Conservation (phyloP, 2,888 invertebrate species). For the Melolontha melolontha region DNA sequence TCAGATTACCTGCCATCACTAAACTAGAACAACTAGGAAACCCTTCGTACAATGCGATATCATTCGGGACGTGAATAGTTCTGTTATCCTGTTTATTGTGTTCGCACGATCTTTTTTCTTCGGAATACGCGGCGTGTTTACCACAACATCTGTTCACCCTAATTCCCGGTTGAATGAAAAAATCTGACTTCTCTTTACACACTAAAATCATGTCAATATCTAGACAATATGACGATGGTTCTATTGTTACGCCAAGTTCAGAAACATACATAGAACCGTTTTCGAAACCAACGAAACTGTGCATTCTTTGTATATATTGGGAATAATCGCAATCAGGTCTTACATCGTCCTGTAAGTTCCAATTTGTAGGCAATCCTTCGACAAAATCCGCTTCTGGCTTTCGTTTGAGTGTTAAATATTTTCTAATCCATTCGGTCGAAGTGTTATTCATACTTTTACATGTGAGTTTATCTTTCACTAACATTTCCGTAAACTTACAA, state of each 20-base stretch:
- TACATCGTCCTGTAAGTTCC: conserved; percentile 63
- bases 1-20: conserved; percentile 71
- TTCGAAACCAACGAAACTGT: conserved; percentile 67
- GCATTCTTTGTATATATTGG: conserved; percentile 51
- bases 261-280: conserved; percentile 75
- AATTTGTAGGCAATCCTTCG: conserved; percentile 63
- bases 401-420: conserved; percentile 37
- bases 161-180: conserved; percentile 56
- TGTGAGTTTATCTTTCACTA: conserved; percentile 28
- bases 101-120: conserved; percentile 67
- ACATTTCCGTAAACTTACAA: conserved; percentile 38
- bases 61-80: conserved; percentile 57
- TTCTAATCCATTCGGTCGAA: conserved; percentile 33
- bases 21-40: conserved; percentile 64
- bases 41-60: conserved; percentile 56
- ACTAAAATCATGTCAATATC: conserved; percentile 75
- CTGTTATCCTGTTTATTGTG: conserved; percentile 56
- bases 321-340: conserved; percentile 62
- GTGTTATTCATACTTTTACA: conserved; percentile 29
- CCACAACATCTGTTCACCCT: conserved; percentile 79
- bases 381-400: conserved; percentile 2
- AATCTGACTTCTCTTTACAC: conserved; percentile 66
- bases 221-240: conserved; percentile 75
- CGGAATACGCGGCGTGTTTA: conserved; percentile 72
- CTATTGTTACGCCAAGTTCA: conserved; percentile 65